A percentile compares a stretch with the other conserved stretches of the same genome.
Evolutionary conservation across 2,888 invertebrate species (phyloP).

Genomic region (Eupithecia subfuscata): DNA sequence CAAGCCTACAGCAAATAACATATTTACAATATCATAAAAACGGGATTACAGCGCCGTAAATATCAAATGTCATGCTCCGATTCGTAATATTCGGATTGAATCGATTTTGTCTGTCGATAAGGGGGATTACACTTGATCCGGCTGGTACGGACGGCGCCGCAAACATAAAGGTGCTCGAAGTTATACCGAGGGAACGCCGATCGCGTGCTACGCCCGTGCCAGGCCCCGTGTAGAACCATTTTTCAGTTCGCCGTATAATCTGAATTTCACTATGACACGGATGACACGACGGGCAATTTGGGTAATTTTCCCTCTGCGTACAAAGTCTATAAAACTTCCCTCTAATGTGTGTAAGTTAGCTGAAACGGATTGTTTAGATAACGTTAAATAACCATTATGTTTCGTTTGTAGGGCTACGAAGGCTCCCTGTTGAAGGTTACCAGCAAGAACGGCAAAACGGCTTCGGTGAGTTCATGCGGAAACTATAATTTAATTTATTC

Average conservation of each 20-base stretch:
- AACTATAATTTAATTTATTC: slow-evolving; percentile 43
- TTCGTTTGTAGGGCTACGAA: slow-evolving; percentile 95
- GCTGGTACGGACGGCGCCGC: slow-evolving; percentile 77
- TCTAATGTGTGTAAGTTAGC: slow-evolving; percentile 39
- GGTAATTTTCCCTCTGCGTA: slow-evolving; percentile 35
- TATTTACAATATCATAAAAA: slow-evolving; percentile 28
- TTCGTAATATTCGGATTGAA: slow-evolving; percentile 79
- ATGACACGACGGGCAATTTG: slow-evolving; percentile 42
- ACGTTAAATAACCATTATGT: slow-evolving; percentile 54
- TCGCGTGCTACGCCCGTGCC: slow-evolving; percentile 71
- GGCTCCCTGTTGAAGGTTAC: slow-evolving; percentile 99
- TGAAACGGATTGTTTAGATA: slow-evolving; percentile 47
- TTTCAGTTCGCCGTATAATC: slow-evolving; percentile 62
- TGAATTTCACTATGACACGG: slow-evolving; percentile 65
- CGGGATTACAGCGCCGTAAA: slow-evolving; percentile 74
- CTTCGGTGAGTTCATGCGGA: slow-evolving; percentile 92
- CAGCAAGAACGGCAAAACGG: slow-evolving; percentile 99
- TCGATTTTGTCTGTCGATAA: slow-evolving; percentile 80
- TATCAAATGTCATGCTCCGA: slow-evolving; percentile 76
- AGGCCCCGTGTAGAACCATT: slow-evolving; percentile 64
- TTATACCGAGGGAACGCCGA: slow-evolving; percentile 62
- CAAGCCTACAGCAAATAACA: slow-evolving; percentile 23
- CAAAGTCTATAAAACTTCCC: slow-evolving; percentile 40
- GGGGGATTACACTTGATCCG: slow-evolving; percentile 76
- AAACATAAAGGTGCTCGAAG: slow-evolving; percentile 70